Base-by-base conservation (phyloP, 2,888 invertebrate genomes). In the Tipula vernalis region DNA sequence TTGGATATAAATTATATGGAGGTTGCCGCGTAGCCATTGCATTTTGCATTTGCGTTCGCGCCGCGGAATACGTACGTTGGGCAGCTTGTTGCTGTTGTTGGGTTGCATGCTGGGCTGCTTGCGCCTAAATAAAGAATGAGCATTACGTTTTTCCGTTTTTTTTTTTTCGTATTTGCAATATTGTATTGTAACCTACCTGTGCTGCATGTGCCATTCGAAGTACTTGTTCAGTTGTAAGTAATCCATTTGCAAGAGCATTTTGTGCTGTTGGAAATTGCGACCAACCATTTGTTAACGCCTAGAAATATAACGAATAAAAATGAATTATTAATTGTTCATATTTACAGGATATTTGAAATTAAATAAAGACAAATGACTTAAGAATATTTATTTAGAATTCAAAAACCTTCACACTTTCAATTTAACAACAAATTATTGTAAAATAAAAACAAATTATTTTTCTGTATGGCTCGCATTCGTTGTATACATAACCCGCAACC, bases 211-310 rank as follows among this genome's bases (percentile, higher is more conserved):
- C 87, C 3, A 93, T 90, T 90, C 93, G 90, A 36, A 92, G 90
- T 88, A 93, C 92, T 89, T 93, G 93, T 88, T 93, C 93, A 88
- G 92, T 92, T 86, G 93, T 92, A 10, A 93, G 89, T 47, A 92
- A 90, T 6, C 91, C 91, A 36, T 57, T 41, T 28, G 91, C 91
- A 28, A 92, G 88, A 51, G 87, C 86, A 13, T 86, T 85, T 87
- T 89, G 88, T 8, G 88, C 87, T 83, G 88, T 87, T 8, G 88
- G 87, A 41, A 88, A 86, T 13, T 88, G 88, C 28, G 89, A 91
- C 91, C 91, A 93, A 51, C 92, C 92, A 88, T 92, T 93, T 51
- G 92, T 90, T 36, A 93, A 89, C 10, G 93, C 88, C 89, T 88
- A 71, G 86, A 87, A 42, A 86, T 8, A 51, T 47, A 87, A 86